phyloP scores from a whole-genome alignment of 2,113 vertebrate genomes.

The Circaetus cinerascens region DNA sequence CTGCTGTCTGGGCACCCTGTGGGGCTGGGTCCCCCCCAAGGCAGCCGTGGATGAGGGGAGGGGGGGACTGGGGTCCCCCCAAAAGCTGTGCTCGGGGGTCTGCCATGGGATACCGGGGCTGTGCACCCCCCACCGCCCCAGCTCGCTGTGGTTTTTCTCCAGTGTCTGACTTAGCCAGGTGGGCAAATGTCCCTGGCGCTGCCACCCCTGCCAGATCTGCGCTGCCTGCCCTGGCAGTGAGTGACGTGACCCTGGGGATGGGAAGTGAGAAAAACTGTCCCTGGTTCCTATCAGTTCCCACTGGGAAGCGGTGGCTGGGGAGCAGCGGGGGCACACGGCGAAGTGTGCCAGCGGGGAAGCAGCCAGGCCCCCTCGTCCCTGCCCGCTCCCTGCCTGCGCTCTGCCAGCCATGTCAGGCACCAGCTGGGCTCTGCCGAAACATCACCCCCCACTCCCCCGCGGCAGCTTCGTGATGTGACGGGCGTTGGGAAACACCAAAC shows the following conservation, averaged over 20 bases:
- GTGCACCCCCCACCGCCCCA: rapidly evolving
- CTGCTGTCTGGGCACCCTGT: not conserved
- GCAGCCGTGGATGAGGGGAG: not conserved
- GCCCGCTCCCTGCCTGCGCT: not conserved
- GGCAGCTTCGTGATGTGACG: not conserved
- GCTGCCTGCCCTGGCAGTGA: not conserved
- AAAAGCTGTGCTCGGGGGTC: not conserved
- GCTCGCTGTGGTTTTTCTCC: not conserved
- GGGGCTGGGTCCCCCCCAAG: not conserved
- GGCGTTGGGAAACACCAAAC: not conserved
- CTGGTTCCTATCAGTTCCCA: constrained; percentile 3
- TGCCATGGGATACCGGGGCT: not conserved
- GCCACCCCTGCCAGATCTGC: not conserved
- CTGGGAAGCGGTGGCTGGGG: constrained; percentile 10
- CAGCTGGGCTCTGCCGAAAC: not conserved
- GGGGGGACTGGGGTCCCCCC: not conserved
- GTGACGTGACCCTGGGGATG: constrained; percentile 18
- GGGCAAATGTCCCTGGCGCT: not conserved
- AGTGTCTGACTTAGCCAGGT: not conserved
- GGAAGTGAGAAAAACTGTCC: constrained; percentile 44
- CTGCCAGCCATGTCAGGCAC: not conserved
- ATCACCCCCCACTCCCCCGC: not conserved
- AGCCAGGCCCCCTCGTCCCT: not conserved
- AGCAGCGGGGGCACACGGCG: not conserved
- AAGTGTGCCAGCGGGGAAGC: not conserved